phyloP scores from a whole-genome alignment of 2,797 vertebrate species.

The Scyliorhinus canicula region DNA sequence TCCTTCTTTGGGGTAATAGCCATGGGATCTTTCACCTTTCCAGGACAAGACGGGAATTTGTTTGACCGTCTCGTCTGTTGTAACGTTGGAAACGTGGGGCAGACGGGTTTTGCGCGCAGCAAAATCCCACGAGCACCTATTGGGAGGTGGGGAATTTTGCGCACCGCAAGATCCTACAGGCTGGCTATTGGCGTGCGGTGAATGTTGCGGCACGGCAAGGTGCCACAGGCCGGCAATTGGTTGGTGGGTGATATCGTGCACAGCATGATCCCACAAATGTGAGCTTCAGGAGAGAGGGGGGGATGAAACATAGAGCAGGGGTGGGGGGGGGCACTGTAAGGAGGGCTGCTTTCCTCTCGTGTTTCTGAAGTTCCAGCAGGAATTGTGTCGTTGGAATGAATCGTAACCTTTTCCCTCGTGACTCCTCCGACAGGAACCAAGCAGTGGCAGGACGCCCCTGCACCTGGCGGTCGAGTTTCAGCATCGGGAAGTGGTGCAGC shows the following conservation, averaged over 20 bases:
- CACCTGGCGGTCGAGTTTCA: conserved; percentile 20
- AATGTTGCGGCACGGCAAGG: too few relatives aligned
- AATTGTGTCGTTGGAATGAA: background rate
- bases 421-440: background rate
- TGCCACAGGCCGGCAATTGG: too few relatives aligned
- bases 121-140: background rate
- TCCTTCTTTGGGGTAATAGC: background rate
- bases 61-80: too few relatives aligned
- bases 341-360: background rate
- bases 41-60: too few relatives aligned
- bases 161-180: too few relatives aligned
- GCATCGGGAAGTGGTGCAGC: background rate
- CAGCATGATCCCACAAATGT: background rate
- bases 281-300: background rate
- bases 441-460: background rate
- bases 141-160: too few relatives aligned
- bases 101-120: too few relatives aligned
- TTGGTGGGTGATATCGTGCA: too few relatives aligned
- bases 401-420: background rate
- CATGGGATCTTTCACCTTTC: too few relatives aligned
- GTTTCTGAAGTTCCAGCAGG: background rate
- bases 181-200: too few relatives aligned
- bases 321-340: too few relatives aligned
- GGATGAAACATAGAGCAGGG: background rate
- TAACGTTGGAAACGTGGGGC: too few relatives aligned